These are phyloP conservation scores for Paramacrobiotus metropolitanus DNA, from an alignment of 1,140 invertebrate genomes.

Conservation along the genomic window DNA sequence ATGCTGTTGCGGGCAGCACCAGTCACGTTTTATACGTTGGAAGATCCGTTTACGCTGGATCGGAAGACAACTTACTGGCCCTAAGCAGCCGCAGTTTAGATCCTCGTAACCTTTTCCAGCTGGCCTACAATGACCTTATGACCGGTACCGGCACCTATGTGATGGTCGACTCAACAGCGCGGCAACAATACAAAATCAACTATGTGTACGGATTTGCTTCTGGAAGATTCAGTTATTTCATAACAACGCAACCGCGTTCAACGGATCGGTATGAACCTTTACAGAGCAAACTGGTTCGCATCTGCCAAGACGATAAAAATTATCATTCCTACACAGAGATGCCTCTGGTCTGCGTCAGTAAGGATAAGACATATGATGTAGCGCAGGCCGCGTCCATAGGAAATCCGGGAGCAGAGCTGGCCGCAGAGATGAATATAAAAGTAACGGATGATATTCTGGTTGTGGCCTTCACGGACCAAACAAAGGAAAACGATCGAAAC, in stretches of 20 bases:
- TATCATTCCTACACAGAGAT: constrained; percentile 97
- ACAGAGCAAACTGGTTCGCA: constrained; percentile 75
- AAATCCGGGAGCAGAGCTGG: constrained; percentile 68
- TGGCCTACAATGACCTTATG: constrained; percentile 50
- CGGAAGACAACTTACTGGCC: constrained; percentile 51
- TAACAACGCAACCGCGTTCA: constrained; percentile 71
- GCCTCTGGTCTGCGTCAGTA: constrained; percentile 66
- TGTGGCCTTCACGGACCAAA: constrained; percentile 42
- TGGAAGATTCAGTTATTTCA: constrained; percentile 82
- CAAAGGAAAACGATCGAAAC: too few relatives aligned
- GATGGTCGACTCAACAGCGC: constrained; percentile 13
- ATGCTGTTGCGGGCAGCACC: constrained; percentile 42
- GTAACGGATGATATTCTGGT: constrained; percentile 80
- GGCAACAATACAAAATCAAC: constrained; percentile 34
- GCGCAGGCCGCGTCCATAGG: constrained; percentile 78
- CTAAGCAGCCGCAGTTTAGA: constrained; percentile 73
- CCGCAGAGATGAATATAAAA: constrained; percentile 59
- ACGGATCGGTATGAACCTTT: constrained; percentile 37
- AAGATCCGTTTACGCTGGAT: constrained; percentile 37
- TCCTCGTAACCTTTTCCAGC: constrained; percentile 59
- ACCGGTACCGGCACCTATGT: constrained; percentile 15
- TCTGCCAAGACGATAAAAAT: constrained; percentile 83
- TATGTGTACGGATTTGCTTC: constrained; percentile 90
- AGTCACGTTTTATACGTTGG: constrained; percentile 75
- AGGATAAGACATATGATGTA: constrained; percentile 56